phyloP scores from a whole-genome alignment of 2,797 vertebrate species.

The Falco novaeseelandiae region DNA sequence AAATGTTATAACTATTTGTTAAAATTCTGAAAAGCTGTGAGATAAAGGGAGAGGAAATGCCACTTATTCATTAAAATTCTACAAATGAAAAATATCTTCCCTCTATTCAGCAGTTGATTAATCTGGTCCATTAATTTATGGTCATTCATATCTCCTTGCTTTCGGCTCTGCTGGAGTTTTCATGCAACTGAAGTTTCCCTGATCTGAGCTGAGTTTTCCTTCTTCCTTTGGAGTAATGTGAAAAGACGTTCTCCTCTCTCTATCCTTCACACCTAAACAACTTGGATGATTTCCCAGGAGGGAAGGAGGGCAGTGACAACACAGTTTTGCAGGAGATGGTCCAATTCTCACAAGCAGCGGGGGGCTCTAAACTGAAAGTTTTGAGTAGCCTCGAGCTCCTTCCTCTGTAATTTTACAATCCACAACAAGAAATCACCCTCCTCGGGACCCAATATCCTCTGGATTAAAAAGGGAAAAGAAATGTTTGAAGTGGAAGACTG shows the following conservation, averaged over 20 bases:
- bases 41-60: slow-evolving; percentile 66
- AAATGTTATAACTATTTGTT: slow-evolving; percentile 68
- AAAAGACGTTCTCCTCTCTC: background rate
- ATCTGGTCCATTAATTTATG: slow-evolving; percentile 65
- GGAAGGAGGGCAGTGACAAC: background rate
- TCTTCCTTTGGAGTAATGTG: background rate
- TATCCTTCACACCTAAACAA: slow-evolving; percentile 45
- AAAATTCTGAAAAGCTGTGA: slow-evolving; percentile 63
- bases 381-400: background rate
- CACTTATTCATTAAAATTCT: slow-evolving; percentile 66
- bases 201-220: slow-evolving; percentile 20
- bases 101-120: slow-evolving; percentile 48
- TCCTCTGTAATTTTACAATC: background rate
- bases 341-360: background rate
- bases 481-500: background rate
- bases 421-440: background rate
- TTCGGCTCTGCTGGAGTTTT: slow-evolving; percentile 15
- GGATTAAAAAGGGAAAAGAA: background rate
- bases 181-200: slow-evolving; percentile 5
- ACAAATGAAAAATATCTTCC: slow-evolving; percentile 62
- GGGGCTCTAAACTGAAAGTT: background rate
- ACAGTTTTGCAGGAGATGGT: background rate
- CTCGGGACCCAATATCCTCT: background rate
- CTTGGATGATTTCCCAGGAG: slow-evolving; percentile 1
- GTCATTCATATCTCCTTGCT: slow-evolving; percentile 23